Conservation (phyloP, 1,140 invertebrate genomes). For the Pseudachorutes palmiensis region DNA sequence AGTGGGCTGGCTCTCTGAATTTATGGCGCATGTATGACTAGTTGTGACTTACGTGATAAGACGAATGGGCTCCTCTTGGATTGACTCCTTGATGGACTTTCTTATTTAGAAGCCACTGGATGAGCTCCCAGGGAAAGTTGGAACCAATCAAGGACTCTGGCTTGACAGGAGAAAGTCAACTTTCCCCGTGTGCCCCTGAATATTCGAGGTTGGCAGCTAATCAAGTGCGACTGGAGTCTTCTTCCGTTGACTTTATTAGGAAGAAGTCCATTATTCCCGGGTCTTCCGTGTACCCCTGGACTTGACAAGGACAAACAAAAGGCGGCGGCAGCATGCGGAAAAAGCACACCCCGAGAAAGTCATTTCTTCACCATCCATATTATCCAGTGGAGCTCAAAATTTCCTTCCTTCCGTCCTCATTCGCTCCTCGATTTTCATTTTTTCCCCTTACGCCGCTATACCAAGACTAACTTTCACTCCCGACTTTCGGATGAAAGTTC, state of each 20-base stretch:
- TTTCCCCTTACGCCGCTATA: not conserved
- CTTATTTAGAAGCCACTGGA: not conserved
- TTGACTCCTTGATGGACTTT: conserved; percentile 12
- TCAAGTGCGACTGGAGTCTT: not conserved
- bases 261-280: conserved; percentile 4
- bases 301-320: not conserved
- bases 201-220: not conserved
- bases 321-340: not conserved
- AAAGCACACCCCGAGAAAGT: not conserved
- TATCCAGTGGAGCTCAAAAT: not conserved
- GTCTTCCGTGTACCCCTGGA: not conserved
- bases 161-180: not conserved
- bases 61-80: not conserved
- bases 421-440: not conserved
- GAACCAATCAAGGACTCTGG: not conserved
- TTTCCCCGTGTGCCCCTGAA: not conserved
- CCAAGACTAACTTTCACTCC: not conserved
- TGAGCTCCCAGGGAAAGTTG: not conserved
- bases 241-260: not conserved
- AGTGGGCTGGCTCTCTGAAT: no score
- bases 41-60: conserved; percentile 5
- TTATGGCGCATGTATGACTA: conserved; percentile 7
- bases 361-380: not conserved
- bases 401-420: not conserved
- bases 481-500: not conserved